A percentile compares a stretch with the other conserved stretches of the same genome.
Evolutionary conservation across 2,888 invertebrate species (phyloP).

Genomic region (Drosophila kokeensis): DNA sequence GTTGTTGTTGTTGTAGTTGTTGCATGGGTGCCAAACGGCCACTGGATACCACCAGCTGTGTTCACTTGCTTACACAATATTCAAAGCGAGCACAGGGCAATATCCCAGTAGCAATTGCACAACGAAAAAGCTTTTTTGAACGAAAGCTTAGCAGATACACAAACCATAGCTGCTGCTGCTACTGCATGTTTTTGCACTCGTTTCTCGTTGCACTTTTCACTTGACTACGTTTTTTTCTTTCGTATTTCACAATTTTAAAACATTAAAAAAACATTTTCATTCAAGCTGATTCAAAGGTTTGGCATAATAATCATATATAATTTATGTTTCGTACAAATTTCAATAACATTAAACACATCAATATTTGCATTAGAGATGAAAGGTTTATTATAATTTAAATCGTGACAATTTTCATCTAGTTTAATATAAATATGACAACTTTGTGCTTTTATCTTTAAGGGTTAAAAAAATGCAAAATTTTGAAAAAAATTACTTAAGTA

Average conservation of each 20-base stretch:
- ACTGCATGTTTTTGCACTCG: not conserved
- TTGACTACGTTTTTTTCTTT: not conserved
- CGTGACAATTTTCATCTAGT: not conserved
- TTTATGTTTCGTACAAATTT: not conserved
- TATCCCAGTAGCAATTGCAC: slow-evolving; percentile 93
- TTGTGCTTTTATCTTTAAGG: not conserved
- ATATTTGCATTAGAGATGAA: not conserved
- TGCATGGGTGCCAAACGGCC: slow-evolving; percentile 85
- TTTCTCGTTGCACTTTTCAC: slow-evolving; percentile 19
- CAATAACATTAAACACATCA: not conserved
- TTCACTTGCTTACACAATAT: slow-evolving; percentile 89
- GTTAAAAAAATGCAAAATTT: not conserved
- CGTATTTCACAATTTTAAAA: slow-evolving; percentile 12
- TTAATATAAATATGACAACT: not conserved
- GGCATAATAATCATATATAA: not conserved
- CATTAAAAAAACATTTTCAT: not conserved
- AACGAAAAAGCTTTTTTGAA: slow-evolving; percentile 41
- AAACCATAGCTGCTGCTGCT: slow-evolving; percentile 43
- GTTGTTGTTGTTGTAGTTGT: slow-evolving; percentile 36
- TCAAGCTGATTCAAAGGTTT: not conserved
- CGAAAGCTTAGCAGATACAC: slow-evolving; percentile 63
- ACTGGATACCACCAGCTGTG: slow-evolving; percentile 99
- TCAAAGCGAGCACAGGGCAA: slow-evolving; percentile 98
- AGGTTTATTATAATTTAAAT: not conserved
- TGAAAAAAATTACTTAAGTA: not conserved